phyloP scores from a whole-genome alignment of 1,140 invertebrate species.

The Lasioglossum albipes region DNA sequence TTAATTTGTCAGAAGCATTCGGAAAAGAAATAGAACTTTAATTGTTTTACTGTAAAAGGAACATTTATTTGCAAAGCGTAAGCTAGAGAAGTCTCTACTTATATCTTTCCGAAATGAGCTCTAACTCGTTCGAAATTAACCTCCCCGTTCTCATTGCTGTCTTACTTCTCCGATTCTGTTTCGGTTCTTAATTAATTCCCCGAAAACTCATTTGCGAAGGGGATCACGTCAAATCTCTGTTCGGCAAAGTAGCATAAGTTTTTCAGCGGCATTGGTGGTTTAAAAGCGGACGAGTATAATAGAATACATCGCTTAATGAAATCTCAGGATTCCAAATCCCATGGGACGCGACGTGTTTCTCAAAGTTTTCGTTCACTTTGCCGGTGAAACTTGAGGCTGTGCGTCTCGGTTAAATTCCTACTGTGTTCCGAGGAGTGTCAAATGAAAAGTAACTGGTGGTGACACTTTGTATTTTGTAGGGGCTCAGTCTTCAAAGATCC shows the following conservation, averaged over 20 bases:
- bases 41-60: no score
- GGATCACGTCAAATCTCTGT: slow-evolving; percentile 64
- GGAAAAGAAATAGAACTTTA: no score
- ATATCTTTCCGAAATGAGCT: background rate
- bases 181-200: slow-evolving; percentile 75
- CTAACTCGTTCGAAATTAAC: slow-evolving; percentile 62
- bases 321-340: slow-evolving; percentile 61
- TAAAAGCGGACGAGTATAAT: slow-evolving; percentile 59
- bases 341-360: slow-evolving; percentile 62
- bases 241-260: slow-evolving; percentile 65
- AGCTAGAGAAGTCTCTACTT: background rate
- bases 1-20: no score
- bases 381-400: slow-evolving; percentile 44
- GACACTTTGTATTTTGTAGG: slow-evolving; percentile 3
- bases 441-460: slow-evolving; percentile 15
- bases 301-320: slow-evolving; percentile 64
- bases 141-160: slow-evolving; percentile 60
- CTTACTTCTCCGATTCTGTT: slow-evolving; percentile 57
- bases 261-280: slow-evolving; percentile 55
- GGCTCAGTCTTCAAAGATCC: background rate
- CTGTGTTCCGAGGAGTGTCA: slow-evolving; percentile 21
- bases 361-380: slow-evolving; percentile 68
- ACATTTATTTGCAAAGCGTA: no score
- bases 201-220: slow-evolving; percentile 73
- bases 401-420: slow-evolving; percentile 40